Conservation (phyloP, 1,140 invertebrate genomes). For the Bombus sibiricus region DNA sequence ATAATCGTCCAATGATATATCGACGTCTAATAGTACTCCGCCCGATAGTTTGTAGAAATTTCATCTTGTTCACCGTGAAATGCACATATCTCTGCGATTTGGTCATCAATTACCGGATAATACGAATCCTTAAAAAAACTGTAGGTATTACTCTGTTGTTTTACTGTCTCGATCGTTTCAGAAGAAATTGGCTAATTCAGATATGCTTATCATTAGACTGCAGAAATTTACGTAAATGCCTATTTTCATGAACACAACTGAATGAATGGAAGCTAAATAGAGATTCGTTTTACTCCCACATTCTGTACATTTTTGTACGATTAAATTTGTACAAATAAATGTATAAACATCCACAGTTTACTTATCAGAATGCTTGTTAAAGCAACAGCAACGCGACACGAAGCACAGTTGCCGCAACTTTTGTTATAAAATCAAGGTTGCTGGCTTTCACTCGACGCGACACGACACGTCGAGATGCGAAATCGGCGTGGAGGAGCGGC, state of each 20-base stretch:
- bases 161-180: neutral
- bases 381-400: neutral
- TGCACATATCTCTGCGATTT: neutral
- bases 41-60: neutral
- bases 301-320: too few relatives aligned
- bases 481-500: constrained; percentile 43
- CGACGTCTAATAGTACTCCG: neutral
- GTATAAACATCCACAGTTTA: too few relatives aligned
- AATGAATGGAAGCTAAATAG: too few relatives aligned
- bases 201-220: neutral
- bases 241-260: too few relatives aligned
- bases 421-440: constrained; percentile 79
- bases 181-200: neutral
- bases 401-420: constrained; percentile 58
- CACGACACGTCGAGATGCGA: neutral
- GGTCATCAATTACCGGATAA: neutral
- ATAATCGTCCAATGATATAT: neutral
- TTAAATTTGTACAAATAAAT: neutral
- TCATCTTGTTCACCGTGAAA: neutral
- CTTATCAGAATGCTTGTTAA: neutral
- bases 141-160: neutral
- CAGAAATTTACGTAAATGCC: neutral
- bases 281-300: too few relatives aligned
- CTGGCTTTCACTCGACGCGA: constrained; percentile 71
- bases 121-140: neutral